Percentiles rank a stretch among this genome's conserved stretches.
phyloP scores from a whole-genome alignment of 2,888 invertebrate genomes.

The Rhingia campestris region DNA sequence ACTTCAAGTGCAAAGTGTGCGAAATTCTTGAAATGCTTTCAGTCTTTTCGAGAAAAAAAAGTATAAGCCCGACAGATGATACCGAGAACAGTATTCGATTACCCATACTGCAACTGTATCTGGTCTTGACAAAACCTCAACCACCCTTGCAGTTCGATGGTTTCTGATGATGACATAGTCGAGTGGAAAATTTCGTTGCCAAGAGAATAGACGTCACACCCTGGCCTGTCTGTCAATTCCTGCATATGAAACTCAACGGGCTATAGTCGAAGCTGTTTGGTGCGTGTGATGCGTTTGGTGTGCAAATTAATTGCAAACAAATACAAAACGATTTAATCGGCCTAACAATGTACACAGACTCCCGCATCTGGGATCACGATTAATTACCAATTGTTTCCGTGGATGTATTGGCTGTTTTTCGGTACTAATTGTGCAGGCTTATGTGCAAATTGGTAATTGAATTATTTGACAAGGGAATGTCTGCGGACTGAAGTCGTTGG shows the following conservation, averaged over 20 bases:
- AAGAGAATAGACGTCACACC: slow-evolving; percentile 53
- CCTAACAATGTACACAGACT: slow-evolving; percentile 23
- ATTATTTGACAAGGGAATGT: slow-evolving; percentile 49
- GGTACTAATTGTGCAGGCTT: slow-evolving; percentile 49
- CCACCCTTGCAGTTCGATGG: slow-evolving; percentile 3
- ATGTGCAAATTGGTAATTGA: slow-evolving; percentile 60
- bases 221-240: slow-evolving; percentile 6
- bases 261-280: slow-evolving; percentile 20
- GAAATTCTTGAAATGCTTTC: slow-evolving; percentile 56
- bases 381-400: slow-evolving; percentile 70
- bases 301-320: slow-evolving; percentile 66
- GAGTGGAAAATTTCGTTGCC: slow-evolving; percentile 65
- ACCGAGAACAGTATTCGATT: slow-evolving; percentile 62
- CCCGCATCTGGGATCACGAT: slow-evolving; percentile 51
- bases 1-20: slow-evolving; percentile 55
- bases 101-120: slow-evolving; percentile 65
- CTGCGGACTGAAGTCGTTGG: slow-evolving; percentile 52
- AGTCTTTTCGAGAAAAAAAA: slow-evolving; percentile 8
- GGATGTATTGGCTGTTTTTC: slow-evolving; percentile 15
- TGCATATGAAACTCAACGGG: slow-evolving; percentile 15
- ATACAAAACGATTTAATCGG: slow-evolving; percentile 56
- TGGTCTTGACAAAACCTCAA: slow-evolving; percentile 23
- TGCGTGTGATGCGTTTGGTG: slow-evolving; percentile 67
- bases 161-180: slow-evolving; percentile 39
- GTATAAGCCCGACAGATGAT: slow-evolving; percentile 37